These are phyloP conservation scores for Fringilla coelebs DNA, from an alignment of 2,797 vertebrate genomes.

Conservation along the genomic window DNA sequence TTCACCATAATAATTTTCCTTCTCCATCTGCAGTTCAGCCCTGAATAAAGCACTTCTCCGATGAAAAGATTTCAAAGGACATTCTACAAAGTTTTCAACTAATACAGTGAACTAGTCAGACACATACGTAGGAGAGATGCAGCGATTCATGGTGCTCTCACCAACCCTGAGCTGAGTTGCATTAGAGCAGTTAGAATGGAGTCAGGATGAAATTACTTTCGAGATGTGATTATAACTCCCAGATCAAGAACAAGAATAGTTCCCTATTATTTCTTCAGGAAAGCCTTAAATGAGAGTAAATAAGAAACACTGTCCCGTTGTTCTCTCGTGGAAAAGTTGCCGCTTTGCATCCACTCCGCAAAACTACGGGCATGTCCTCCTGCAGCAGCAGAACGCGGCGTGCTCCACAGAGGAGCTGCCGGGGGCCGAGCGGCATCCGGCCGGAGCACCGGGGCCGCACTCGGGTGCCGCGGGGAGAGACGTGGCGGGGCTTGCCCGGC, in stretches of 20 bases:
- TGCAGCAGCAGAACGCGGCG: neutral
- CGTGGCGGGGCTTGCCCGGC: neutral
- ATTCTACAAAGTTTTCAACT: neutral
- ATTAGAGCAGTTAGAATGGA: neutral
- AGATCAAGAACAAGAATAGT: neutral
- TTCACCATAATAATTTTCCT: neutral
- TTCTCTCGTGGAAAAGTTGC: neutral
- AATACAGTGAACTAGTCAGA: fast-evolving
- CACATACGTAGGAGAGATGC: neutral
- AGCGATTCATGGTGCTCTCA: neutral
- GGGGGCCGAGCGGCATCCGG: no score
- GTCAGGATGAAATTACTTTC: neutral
- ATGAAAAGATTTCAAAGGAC: neutral
- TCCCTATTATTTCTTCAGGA: neutral
- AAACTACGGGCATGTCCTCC: fast-evolving
- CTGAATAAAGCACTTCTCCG: neutral
- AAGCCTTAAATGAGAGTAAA: neutral
- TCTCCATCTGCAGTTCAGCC: neutral
- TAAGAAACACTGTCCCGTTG: neutral
- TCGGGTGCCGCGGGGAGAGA: neutral
- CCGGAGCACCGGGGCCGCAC: neutral
- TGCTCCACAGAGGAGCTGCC: neutral
- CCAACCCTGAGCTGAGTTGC: neutral
- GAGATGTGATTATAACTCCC: neutral
- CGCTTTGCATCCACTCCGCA: neutral